phyloP scores from a whole-genome alignment of 2,797 vertebrate species.

The Orestias chungarensis region DNA sequence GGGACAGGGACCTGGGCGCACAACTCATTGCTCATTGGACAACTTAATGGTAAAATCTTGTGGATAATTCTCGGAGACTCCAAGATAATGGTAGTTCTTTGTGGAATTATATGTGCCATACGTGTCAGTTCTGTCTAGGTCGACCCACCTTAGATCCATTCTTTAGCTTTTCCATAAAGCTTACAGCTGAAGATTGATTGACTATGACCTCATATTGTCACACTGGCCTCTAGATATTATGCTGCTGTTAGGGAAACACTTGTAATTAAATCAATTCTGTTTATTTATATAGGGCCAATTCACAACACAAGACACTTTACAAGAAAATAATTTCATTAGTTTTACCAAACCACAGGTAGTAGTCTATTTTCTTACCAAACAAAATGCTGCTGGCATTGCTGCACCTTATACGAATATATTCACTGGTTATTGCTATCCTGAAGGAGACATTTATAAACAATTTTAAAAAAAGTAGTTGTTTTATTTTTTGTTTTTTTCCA shows the following conservation, averaged over 20 bases:
- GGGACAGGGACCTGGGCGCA: too few species aligned
- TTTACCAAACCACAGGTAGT: constrained; percentile 29
- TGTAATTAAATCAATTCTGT: too few species aligned
- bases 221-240: constrained; percentile 41
- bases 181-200: constrained; percentile 25
- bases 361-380: constrained; percentile 17
- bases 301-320: too few species aligned
- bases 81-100: too few species aligned
- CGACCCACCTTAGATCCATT: constrained; percentile 2
- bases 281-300: too few species aligned
- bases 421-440: constrained; percentile 37
- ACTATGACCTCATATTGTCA: constrained; percentile 33
- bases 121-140: not conserved
- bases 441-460: constrained; percentile 31
- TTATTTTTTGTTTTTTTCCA: not conserved
- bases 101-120: constrained; percentile 14
- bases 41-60: too few species aligned
- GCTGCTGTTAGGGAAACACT: constrained; percentile 20
- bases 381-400: constrained; percentile 34
- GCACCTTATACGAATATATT: constrained; percentile 46
- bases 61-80: too few species aligned
- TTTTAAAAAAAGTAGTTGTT: too few species aligned
- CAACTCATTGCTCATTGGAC: too few species aligned
- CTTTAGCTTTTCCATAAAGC: constrained; percentile 6
- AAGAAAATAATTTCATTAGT: constrained; percentile 50